phyloP scores from a whole-genome alignment of 2,888 invertebrate genomes.

The Lydus trimaculatus region DNA sequence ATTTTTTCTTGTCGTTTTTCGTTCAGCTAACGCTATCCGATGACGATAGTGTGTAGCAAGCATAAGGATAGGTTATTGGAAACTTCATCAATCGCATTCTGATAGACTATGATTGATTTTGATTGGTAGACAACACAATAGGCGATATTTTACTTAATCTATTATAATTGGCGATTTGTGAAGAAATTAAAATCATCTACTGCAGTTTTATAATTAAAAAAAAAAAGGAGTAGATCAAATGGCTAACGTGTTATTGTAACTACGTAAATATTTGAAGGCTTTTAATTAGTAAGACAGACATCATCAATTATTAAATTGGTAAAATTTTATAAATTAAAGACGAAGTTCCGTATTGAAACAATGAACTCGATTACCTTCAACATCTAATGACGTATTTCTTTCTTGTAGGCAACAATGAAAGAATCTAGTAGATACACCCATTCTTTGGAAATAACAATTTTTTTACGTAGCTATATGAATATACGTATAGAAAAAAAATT shows the following conservation, averaged over 20 bases:
- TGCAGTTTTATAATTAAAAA: neutral
- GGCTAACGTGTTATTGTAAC: neutral
- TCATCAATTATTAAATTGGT: neutral
- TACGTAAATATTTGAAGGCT: neutral
- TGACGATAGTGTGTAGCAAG: no score
- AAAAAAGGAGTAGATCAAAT: no score
- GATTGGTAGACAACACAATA: no score
- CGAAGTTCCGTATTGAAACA: slow-evolving; percentile 1
- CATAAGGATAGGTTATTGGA: no score
- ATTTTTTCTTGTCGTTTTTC: no score
- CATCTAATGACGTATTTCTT: neutral
- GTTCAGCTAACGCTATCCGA: no score
- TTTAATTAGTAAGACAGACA: neutral
- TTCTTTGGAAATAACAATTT: neutral
- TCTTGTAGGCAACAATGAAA: neutral
- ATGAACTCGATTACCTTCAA: slow-evolving; percentile 7
- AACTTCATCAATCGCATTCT: no score
- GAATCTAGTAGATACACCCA: neutral
- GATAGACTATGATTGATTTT: no score
- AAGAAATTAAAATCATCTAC: neutral
- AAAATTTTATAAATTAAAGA: neutral
- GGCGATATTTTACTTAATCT: no score
- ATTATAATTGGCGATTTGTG: no score
- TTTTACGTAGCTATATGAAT: neutral
- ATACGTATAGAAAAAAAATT: neutral